These are phyloP conservation scores for Ericerus pela DNA, from an alignment of 1,140 invertebrate genomes.

Conservation along the genomic window DNA sequence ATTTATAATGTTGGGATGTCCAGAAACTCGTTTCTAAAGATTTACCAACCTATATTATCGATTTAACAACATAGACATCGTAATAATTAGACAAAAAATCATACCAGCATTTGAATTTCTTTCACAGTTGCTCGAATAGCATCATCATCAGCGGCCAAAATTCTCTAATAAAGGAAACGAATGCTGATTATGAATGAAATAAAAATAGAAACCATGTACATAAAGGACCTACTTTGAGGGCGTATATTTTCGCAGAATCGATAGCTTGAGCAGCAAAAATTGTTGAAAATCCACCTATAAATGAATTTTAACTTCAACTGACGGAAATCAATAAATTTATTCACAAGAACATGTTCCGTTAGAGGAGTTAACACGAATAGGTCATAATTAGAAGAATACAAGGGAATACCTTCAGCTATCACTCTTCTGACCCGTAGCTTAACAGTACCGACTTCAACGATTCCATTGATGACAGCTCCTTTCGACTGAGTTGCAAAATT, in stretches of 20 bases:
- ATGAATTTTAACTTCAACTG: constrained; percentile 21
- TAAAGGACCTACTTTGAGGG: constrained; percentile 52
- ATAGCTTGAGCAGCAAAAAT: constrained; percentile 86
- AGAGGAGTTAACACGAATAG: not conserved
- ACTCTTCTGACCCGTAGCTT: constrained; percentile 77
- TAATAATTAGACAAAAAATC: constrained; percentile 18
- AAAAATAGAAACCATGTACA: not conserved
- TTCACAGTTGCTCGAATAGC: constrained; percentile 58
- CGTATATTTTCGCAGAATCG: constrained; percentile 72
- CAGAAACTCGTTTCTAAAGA: constrained; percentile 47
- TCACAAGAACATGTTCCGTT: not conserved
- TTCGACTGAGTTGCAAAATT: constrained; percentile 33
- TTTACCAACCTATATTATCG: not conserved
- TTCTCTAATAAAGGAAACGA: constrained; percentile 36
- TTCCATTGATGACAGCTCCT: constrained; percentile 86
- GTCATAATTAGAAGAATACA: not conserved
- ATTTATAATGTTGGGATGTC: constrained; percentile 65
- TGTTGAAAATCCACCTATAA: constrained; percentile 83
- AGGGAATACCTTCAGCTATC: constrained; percentile 76
- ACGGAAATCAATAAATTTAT: no score
- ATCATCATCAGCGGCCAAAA: constrained; percentile 62
- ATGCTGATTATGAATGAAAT: constrained; percentile 10
- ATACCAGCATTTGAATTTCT: constrained; percentile 51
- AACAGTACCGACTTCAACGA: constrained; percentile 67
- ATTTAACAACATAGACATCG: not conserved